Evolutionary conservation across 2,888 invertebrate genomes (phyloP), one percentile per base, ranked within the genome.

Genomic region (Incurvaria masculella): DNA sequence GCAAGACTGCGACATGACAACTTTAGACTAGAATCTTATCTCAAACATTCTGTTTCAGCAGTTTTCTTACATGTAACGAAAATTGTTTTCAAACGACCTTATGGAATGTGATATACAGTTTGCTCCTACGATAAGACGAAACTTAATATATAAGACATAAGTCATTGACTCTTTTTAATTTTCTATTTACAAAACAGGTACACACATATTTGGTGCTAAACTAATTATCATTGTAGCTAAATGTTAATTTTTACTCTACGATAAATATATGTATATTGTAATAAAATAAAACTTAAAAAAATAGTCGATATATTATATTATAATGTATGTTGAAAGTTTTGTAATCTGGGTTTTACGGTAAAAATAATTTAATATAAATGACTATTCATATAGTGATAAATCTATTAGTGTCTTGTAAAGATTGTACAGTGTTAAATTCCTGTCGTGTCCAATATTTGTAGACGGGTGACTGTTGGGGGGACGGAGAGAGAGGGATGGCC

Each of bases 141-240:
- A 33, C 33, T 33, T 33, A 33, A 33, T 23, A 33, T 33, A 14
- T 33, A 33, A 33, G 33, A 33, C 33, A 33, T 33, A 33, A 33
- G 33, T 33, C 33, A 33, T 33, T 33, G 14, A 33, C 33, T 33
- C 14, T 33, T 21, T 27, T 44, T 44, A 23, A 44, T 21, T 44
- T 27, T 50, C 48, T 44, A 45, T 49, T 47, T 52, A 48, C 52
- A 51, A 48, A 51, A 51, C 51, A 53, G 52, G 49, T 54, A 55
- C 53, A 52, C 53, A 53, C 53, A 47, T 48, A 47, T 55, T 55
- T 53, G 54, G 57, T 57, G 57, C 56, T 57, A 57, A 55, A 47
- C 44, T 48, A 50, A 53, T 53, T 56, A 54, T 45, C 45, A 44
- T 49, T 16, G n/a, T 23, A 27, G 41, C 46, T 46, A 46, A 46